phyloP scores from a whole-genome alignment of 2,888 invertebrate genomes.

The Thyatira batis region DNA sequence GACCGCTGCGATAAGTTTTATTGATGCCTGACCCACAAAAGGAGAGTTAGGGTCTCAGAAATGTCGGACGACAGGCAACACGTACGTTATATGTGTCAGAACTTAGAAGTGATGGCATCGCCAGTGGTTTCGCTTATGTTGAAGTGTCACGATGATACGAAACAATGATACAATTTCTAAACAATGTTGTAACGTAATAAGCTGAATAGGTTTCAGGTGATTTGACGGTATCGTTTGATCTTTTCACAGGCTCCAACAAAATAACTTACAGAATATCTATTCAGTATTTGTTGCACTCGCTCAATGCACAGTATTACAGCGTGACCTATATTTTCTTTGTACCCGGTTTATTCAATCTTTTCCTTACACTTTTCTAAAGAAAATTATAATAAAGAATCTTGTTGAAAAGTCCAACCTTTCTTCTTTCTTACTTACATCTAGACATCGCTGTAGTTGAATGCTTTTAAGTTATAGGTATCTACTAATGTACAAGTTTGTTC shows the following conservation, averaged over 20 bases:
- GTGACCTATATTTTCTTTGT: neutral
- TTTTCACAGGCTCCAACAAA: neutral
- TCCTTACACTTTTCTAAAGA: neutral
- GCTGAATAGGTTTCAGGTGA: neutral
- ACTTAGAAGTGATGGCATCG: conserved; percentile 8
- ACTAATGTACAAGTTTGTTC: too few relatives aligned
- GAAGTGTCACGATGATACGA: neutral
- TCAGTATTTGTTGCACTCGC: neutral
- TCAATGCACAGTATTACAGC: neutral
- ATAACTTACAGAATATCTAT: neutral
- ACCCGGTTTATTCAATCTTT: neutral
- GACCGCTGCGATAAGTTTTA: conserved; percentile 39
- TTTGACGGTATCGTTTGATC: neutral
- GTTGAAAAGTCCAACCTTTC: neutral
- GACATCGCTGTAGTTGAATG: too few relatives aligned
- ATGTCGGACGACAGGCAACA: conserved; percentile 14
- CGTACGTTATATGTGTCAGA: conserved; percentile 13
- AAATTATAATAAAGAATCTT: neutral
- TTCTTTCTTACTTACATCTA: neutral
- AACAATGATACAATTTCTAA: neutral
- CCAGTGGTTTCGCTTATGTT: neutral
- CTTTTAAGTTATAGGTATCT: too few relatives aligned
- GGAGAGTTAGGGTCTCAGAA: conserved; percentile 21
- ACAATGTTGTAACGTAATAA: neutral
- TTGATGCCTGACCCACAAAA: conserved; percentile 40